Evolutionary conservation across 2,797 vertebrate genomes (phyloP).

Genomic region (Tenualosa thibaudeaui): DNA sequence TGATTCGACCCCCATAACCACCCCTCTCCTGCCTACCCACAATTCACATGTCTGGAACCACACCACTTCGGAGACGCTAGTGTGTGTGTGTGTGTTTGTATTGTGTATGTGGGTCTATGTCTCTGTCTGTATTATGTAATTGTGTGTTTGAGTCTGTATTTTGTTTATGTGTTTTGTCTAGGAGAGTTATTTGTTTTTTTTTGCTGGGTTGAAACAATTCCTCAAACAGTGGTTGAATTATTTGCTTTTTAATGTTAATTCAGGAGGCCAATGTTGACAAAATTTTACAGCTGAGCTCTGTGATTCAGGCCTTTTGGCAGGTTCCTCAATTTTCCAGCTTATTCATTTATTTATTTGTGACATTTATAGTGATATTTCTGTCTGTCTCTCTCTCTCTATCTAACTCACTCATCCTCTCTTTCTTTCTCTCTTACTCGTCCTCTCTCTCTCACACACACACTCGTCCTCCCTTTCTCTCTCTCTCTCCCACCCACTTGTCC

Average conservation of each 20-base stretch:
- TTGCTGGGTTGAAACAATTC: not conserved
- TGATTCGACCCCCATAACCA: slow-evolving; percentile 60
- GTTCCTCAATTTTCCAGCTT: not conserved
- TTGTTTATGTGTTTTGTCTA: not conserved
- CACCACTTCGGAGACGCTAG: slow-evolving; percentile 67
- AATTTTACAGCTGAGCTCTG: not conserved
- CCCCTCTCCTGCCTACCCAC: slow-evolving; percentile 30
- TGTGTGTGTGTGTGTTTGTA: not conserved
- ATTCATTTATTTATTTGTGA: not conserved
- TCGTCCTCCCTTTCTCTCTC: not conserved
- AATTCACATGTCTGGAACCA: slow-evolving; percentile 68
- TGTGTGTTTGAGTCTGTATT: too few species aligned
- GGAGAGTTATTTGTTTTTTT: not conserved
- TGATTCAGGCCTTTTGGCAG: not conserved
- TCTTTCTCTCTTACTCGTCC: not conserved
- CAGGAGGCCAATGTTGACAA: not conserved
- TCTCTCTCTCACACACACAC: too few species aligned
- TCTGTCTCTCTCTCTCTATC: not conserved
- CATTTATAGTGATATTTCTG: not conserved
- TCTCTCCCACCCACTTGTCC: not conserved
- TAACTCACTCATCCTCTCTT: not conserved
- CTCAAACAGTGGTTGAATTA: not conserved
- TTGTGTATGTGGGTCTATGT: not conserved
- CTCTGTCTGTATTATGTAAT: too few species aligned
- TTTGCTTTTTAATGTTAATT: not conserved